Evolutionary conservation across 2,797 vertebrate species (phyloP).

Genomic region (Iguana delicatissima): DNA sequence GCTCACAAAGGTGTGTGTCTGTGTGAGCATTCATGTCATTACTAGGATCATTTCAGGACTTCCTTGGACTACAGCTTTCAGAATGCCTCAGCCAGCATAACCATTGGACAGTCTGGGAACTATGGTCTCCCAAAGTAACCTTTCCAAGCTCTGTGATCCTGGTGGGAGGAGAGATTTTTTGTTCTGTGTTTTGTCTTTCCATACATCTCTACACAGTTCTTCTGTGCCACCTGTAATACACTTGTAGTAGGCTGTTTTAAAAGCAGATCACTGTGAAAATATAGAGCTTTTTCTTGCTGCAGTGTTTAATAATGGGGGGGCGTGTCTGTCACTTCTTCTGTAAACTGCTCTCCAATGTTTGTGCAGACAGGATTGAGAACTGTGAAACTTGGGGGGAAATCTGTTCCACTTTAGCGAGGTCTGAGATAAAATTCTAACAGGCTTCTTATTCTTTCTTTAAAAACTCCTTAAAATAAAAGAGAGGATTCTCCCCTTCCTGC

Average conservation of each 20-base stretch:
- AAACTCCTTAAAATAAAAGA: conserved; percentile 44
- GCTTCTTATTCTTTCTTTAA: conserved; percentile 60
- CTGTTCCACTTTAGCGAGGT: conserved; percentile 53
- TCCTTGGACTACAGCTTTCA: not conserved
- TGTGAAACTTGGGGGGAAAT: conserved; percentile 37
- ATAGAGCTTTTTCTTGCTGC: too few relatives aligned
- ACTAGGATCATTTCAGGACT: not conserved
- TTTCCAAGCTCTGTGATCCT: not conserved
- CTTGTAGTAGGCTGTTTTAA: not conserved
- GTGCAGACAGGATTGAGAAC: not conserved
- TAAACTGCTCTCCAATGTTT: not conserved
- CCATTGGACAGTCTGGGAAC: not conserved
- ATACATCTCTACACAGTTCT: not conserved
- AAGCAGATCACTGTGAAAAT: not conserved
- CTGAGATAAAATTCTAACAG: conserved; percentile 55
- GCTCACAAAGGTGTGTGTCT: not conserved
- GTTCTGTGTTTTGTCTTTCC: not conserved
- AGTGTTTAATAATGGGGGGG: not conserved
- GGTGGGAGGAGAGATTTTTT: too few relatives aligned
- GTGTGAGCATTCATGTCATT: not conserved
- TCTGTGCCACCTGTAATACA: not conserved
- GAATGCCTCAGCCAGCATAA: not conserved
- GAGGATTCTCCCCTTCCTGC: conserved; percentile 57
- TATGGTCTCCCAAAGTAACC: not conserved
- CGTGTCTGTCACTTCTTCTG: not conserved